phyloP scores from a whole-genome alignment of 2,113 vertebrate genomes.

The Dipodomys ordii region DNA sequence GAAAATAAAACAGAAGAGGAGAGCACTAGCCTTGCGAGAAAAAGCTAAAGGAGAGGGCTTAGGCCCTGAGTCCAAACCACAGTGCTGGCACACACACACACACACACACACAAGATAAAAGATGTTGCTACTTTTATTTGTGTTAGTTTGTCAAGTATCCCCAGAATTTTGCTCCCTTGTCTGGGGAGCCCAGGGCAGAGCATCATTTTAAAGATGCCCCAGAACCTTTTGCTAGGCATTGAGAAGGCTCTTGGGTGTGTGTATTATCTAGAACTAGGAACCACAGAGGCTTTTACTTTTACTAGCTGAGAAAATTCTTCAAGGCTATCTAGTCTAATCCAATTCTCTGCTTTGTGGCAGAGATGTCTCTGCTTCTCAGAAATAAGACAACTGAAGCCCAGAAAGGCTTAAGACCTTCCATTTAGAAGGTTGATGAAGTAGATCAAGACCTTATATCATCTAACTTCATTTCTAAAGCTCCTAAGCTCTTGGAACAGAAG shows the following conservation, averaged over 20 bases:
- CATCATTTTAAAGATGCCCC: not conserved
- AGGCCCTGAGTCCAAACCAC: too few species aligned
- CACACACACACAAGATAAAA: too few species aligned
- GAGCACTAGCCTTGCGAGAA: too few species aligned
- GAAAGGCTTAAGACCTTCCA: not conserved
- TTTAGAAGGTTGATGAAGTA: not conserved
- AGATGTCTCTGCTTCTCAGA: conserved; percentile 28
- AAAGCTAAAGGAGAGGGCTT: too few species aligned
- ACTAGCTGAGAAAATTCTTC: conserved; percentile 46
- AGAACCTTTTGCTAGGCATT: not conserved
- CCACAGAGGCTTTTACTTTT: conserved; percentile 5
- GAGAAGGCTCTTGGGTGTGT: not conserved
- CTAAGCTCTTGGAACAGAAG: not conserved
- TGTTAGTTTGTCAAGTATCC: not conserved
- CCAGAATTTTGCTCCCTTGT: not conserved
- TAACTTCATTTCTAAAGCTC: not conserved
- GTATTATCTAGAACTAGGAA: conserved; percentile 25
- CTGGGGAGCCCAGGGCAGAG: not conserved
- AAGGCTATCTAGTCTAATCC: not conserved
- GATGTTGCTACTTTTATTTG: not conserved
- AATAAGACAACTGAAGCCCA: not conserved
- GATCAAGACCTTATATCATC: not conserved
- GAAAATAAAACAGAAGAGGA: too few species aligned
- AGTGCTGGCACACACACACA: too few species aligned
- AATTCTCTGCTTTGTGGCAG: not conserved